A percentile compares a stretch with the other conserved stretches of the same genome.
Conservation (phyloP, 2,888 invertebrate genomes). For the Plemyria rubiginata region DNA sequence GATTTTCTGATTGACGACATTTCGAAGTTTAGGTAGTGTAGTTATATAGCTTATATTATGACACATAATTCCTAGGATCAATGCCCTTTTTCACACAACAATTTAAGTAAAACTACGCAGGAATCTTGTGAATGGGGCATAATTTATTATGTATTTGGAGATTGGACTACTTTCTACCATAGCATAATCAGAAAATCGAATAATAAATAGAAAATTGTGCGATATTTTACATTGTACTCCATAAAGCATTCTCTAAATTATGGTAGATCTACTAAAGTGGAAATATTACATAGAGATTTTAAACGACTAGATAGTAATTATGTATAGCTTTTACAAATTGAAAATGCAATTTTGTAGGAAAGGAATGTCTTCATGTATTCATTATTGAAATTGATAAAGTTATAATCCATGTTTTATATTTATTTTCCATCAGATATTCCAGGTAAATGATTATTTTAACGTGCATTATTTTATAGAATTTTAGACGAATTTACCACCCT, state of each 20-base stretch:
- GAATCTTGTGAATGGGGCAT: background rate
- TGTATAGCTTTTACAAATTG: background rate
- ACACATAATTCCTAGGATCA: slow-evolving; percentile 16
- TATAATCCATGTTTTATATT: background rate
- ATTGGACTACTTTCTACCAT: slow-evolving; percentile 6
- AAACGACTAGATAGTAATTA: slow-evolving; percentile 29
- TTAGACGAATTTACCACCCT: background rate
- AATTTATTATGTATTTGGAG: slow-evolving; percentile 1
- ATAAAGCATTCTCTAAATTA: background rate
- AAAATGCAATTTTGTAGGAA: slow-evolving; percentile 2
- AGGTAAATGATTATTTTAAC: background rate
- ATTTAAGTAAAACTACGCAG: background rate
- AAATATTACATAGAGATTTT: slow-evolving; percentile 8
- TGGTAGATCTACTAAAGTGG: background rate
- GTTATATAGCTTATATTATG: slow-evolving; percentile 2
- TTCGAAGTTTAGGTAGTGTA: slow-evolving; percentile 3
- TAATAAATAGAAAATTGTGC: slow-evolving; percentile 15
- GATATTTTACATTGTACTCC: slow-evolving; percentile 4
- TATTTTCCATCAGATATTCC: background rate
- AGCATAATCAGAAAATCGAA: slow-evolving; percentile 10
- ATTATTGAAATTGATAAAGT: background rate
- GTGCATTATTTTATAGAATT: background rate
- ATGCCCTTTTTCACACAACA: slow-evolving; percentile 1
- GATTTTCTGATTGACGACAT: slow-evolving; percentile 3
- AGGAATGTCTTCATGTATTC: slow-evolving; percentile 2